Evolutionary conservation across 2,113 vertebrate species (phyloP), one percentile per base, ranked within the genome.

Genomic region (Albula goreensis): DNA sequence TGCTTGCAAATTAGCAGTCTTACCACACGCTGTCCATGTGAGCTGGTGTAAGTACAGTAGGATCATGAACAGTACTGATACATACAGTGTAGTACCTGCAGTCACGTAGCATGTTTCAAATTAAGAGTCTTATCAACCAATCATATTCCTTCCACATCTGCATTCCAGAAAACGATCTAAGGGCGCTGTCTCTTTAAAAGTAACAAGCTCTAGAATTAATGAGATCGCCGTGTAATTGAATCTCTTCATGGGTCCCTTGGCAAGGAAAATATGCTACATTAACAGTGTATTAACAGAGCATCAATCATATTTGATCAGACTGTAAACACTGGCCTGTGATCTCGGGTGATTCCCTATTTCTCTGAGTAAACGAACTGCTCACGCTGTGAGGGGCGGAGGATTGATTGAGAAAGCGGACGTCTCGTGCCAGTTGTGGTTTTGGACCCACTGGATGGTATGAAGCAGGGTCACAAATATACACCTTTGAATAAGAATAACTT

Each of bases 201-300:
- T 97, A 97, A 97, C 97, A 97, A 97, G 97, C 95, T 94, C 96
- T 94, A 91, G 94, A 97, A 98, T 97, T 96, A 97, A 98, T 97
- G 96, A 97, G 97, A 97, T 97, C 96, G 96, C 96, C 96, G 94
- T 97, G 96, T 96, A 97, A 97, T 96, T 96, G 97, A 97, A 92
- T 97, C 96, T 97, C 96, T 97, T 97, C 96, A 97, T 95, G 95
- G 96, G 96, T 97, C 96, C 96, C 96, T 96, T 96, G 96, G 96
- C 97, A 96, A 96, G 95, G 95, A 96, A 96, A 97, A 97, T 96
- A 97, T 95, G 96, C 96, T 96, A 96, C 96, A 96, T 93, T 96
- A 94, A 94, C 96, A 97, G 95, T 96, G 96, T 96, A 96, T 95
- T 96, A 97, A 97, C 96, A 95, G 94, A 96, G 96, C 97, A 97